A percentile compares a stretch with the other conserved stretches of the same genome.
phyloP scores from a whole-genome alignment of 2,888 invertebrate species.

The Hyposoter dolosus region DNA sequence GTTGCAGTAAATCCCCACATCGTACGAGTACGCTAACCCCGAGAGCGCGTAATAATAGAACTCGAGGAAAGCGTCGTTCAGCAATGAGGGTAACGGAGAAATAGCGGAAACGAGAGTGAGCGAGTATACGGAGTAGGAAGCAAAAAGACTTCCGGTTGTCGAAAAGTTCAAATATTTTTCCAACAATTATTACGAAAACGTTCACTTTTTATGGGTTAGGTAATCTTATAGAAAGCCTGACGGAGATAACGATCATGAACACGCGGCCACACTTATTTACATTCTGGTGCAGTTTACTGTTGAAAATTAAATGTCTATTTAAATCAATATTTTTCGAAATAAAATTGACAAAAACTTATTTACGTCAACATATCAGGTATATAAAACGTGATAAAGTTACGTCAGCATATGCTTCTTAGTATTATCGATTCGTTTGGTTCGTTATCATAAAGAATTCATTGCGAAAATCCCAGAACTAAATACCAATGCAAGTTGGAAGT shows the following conservation, averaged over 20 bases:
- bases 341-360: neutral
- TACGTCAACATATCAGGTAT: neutral
- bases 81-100: conserved; percentile 45
- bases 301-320: neutral
- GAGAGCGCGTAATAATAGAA: conserved; percentile 70
- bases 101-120: conserved; percentile 3
- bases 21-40: conserved; percentile 66
- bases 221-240: neutral
- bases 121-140: neutral
- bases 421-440: neutral
- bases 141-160: conserved; percentile 35
- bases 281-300: neutral
- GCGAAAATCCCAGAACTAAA: neutral
- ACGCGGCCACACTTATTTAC: neutral
- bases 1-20: conserved; percentile 45
- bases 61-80: conserved; percentile 66
- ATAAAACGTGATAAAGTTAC: neutral
- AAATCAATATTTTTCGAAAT: neutral
- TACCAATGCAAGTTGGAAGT: neutral
- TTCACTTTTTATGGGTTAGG: conserved; percentile 5
- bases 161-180: conserved; percentile 3
- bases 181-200: conserved; percentile 55
- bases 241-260: neutral
- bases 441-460: neutral
- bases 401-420: neutral